phyloP scores from a whole-genome alignment of 2,113 vertebrate genomes.

The Lipotes vexillifer region DNA sequence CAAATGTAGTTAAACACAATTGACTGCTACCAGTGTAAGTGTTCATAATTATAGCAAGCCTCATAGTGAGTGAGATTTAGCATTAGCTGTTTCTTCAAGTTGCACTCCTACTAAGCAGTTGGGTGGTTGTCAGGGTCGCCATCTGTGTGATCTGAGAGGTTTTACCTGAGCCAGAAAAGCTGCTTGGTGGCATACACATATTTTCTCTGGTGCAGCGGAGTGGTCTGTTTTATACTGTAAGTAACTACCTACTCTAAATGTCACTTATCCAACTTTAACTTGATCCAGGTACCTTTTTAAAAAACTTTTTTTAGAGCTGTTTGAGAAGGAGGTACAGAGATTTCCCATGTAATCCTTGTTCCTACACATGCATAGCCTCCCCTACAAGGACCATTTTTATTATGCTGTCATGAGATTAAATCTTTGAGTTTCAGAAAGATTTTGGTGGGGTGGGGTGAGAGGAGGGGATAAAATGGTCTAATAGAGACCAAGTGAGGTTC shows the following conservation, averaged over 20 bases:
- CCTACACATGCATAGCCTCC: not conserved
- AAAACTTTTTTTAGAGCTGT: not conserved
- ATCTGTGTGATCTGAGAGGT: not conserved
- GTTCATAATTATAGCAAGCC: not conserved
- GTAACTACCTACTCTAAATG: not conserved
- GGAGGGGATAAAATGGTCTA: not conserved
- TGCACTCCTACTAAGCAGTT: not conserved
- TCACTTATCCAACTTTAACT: not conserved
- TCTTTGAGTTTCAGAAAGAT: not conserved
- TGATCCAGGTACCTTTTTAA: not conserved
- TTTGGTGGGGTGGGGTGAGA: not conserved
- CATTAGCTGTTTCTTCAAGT: not conserved
- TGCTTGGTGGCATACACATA: not conserved
- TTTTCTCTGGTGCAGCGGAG: not conserved
- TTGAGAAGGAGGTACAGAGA: not conserved
- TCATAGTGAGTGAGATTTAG: not conserved
- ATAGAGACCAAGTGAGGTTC: not conserved
- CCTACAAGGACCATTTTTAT: not conserved
- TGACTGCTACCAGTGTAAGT: not conserved
- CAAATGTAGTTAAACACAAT: not conserved
- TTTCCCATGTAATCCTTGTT: not conserved
- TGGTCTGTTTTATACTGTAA: not conserved
- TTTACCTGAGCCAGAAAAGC: not conserved
- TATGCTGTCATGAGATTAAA: not conserved
- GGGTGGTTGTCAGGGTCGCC: not conserved